Conservation (phyloP, 2,113 vertebrate genomes). For the Heterocephalus glaber region DNA sequence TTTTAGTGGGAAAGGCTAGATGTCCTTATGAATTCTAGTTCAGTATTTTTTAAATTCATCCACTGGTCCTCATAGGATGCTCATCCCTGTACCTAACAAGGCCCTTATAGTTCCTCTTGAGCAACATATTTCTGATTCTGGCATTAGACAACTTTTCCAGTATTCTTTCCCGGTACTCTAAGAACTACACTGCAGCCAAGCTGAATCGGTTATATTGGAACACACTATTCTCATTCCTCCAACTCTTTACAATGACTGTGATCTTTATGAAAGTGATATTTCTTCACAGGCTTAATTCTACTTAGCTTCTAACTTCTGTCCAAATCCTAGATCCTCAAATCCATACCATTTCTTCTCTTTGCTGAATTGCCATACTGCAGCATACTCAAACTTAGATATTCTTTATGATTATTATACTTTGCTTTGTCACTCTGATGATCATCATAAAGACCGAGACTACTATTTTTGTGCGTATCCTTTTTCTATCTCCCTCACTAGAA, state of each 20-base stretch:
- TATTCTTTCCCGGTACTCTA: background rate
- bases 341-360: background rate
- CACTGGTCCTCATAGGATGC: background rate
- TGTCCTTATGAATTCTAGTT: background rate
- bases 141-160: background rate
- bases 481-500: background rate
- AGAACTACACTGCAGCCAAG: background rate
- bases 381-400: background rate
- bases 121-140: background rate
- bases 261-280: slow-evolving; percentile 7
- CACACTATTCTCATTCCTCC: background rate
- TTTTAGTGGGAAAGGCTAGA: background rate
- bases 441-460: slow-evolving; percentile 29
- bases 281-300: background rate
- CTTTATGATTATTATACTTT: background rate
- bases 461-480: background rate
- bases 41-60: background rate
- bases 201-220: background rate
- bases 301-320: background rate
- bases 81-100: background rate
- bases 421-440: background rate
- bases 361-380: background rate
- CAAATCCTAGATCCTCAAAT: background rate
- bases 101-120: background rate
- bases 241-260: background rate